Base-by-base conservation (phyloP, 2,888 invertebrate species). In the Nyleta sp. region DNA sequence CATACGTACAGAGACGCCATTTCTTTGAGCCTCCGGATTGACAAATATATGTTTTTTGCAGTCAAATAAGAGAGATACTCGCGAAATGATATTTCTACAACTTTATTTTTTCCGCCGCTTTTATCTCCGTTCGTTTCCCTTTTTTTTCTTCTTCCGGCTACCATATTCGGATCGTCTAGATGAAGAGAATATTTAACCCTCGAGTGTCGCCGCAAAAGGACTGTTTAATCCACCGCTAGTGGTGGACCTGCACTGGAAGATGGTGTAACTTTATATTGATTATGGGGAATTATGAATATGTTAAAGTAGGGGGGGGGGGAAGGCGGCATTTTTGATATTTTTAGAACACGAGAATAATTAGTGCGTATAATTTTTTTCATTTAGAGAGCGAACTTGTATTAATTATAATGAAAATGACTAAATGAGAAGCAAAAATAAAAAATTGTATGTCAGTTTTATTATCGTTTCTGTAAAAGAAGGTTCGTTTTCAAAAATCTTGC, bases 41-140 rank as follows among this genome's bases (percentile, higher is more conserved):
- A 77, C 77, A 71, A 77, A 77, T 71, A 77, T 59, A 76, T 71
- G 70, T 59, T 70, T 76, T 76, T 70, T 75, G 42, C 59, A 76
- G 76, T 76, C 71, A 62, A 71, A 76, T 75, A 76, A 65, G 62
- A 75, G 70, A 75, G 71, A 71, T 71, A 77, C 77, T 71, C 48
- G 65, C 13, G 57, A 70, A 76, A 71, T 71, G 71, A 71, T 77
- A 77, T 77, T 77, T 71, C 64, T 60, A 22, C 52, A 22, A 62
- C 28, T 42, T 53, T 18, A 42, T 59, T 65, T 59, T 44, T 40
- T 53, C 7, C n/a, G 7, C 35, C 11, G 35, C 11, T 35, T 35
- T 35, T 35, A 35, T 35, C 35, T 20, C 10, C 18, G 31, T 35
- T 55, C 52, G 33, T 48, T 6, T 46, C 46, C 24, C 18, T 15